Conservation (phyloP, 1,140 invertebrate genomes). For the Scaptomyza montana region DNA sequence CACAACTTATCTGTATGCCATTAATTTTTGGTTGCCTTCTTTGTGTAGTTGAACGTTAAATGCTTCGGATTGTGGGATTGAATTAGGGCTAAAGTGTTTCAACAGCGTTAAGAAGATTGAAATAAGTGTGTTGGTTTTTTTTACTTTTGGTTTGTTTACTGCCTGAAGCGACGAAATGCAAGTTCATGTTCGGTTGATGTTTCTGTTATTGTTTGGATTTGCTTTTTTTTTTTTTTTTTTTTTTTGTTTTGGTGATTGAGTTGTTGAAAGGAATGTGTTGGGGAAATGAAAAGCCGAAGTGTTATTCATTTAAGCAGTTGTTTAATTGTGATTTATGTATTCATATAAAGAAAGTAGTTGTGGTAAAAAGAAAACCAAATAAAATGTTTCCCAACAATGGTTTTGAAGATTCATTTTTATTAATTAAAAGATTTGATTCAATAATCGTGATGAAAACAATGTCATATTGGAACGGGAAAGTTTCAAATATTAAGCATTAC, state of each 20-base stretch:
- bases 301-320: not conserved
- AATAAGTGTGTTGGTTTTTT: constrained; percentile 36
- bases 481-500: constrained; percentile 10
- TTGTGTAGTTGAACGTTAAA: constrained; percentile 61
- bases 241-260: constrained; percentile 23
- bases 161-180: constrained; percentile 46
- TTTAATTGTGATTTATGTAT: constrained; percentile 48
- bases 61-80: constrained; percentile 60
- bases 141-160: not conserved
- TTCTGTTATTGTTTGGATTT: constrained; percentile 2
- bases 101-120: constrained; percentile 54
- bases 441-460: constrained; percentile 20
- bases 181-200: constrained; percentile 54
- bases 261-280: constrained; percentile 17
- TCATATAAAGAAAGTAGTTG: constrained; percentile 24
- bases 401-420: not conserved
- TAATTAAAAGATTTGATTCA: not conserved
- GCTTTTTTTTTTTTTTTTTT: not conserved
- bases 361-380: not conserved
- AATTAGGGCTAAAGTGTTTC: constrained; percentile 74
- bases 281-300: not conserved
- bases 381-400: too few relatives aligned
- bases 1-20: constrained; percentile 36
- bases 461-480: constrained; percentile 32
- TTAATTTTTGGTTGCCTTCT: constrained; percentile 38